Conservation (phyloP, 2,888 invertebrate genomes). For the Brachyptera putata region DNA sequence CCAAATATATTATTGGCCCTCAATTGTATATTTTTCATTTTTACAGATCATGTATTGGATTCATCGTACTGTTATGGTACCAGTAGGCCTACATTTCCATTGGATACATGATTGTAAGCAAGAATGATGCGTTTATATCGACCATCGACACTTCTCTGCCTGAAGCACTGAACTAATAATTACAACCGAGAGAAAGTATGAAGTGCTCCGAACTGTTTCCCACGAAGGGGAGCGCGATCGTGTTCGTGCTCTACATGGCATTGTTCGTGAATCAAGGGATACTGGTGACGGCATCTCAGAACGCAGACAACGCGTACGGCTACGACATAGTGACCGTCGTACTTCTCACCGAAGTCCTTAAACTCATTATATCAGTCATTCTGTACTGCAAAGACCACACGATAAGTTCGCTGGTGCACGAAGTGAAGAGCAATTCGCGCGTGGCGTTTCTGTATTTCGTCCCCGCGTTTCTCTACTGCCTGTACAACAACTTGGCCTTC, state of each 20-base stretch:
- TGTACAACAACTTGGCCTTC: conserved; percentile 93
- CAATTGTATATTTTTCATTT: too few species aligned
- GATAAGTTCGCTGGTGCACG: conserved; percentile 51
- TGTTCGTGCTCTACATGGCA: conserved; percentile 81
- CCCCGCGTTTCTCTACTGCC: conserved; percentile 85
- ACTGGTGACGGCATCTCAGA: conserved; percentile 86
- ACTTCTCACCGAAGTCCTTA: conserved; percentile 80
- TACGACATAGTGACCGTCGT: conserved; percentile 89
- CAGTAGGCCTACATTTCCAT: too few species aligned
- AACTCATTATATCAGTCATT: conserved; percentile 66
- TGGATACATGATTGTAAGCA: too few species aligned
- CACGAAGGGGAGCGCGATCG: conserved; percentile 69
- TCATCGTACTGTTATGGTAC: too few species aligned
- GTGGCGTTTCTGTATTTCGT: conserved; percentile 79
- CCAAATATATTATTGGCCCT: too few species aligned
- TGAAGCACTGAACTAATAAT: too few species aligned
- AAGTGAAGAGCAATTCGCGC: conserved; percentile 54
- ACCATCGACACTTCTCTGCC: too few species aligned
- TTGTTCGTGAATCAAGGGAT: conserved; percentile 92
- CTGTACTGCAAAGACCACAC: conserved; percentile 65
- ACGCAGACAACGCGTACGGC: conserved; percentile 70
- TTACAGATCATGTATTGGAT: too few species aligned
- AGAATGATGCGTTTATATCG: too few species aligned
- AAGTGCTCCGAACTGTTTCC: conserved; percentile 73
- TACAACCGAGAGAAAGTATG: too few species aligned